Evolutionary conservation across 2,888 invertebrate species (phyloP).

Genomic region (Brachypalpus laphriformis): DNA sequence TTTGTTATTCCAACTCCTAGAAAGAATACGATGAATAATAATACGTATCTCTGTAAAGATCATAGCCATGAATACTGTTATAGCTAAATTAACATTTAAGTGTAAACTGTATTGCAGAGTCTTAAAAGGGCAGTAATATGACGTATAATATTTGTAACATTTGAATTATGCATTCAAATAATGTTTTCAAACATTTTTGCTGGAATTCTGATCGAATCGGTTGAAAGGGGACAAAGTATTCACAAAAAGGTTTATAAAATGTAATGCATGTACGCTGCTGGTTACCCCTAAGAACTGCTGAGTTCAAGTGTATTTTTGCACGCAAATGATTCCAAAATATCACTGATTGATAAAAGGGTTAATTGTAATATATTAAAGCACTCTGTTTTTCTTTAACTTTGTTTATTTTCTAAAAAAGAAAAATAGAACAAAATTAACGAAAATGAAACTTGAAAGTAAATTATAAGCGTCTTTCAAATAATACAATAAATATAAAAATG

Average conservation of each 20-base stretch:
- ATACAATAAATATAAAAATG: not conserved
- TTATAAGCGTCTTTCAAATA: not conserved
- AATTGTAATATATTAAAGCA: not conserved
- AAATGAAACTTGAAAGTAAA: not conserved
- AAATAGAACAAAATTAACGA: not conserved
- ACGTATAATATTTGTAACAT: not conserved
- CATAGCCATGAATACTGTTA: conserved; percentile 1
- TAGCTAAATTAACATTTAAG: conserved; percentile 37
- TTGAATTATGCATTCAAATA: not conserved
- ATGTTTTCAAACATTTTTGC: conserved; percentile 17
- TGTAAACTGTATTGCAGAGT: conserved; percentile 76
- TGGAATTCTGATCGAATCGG: conserved; percentile 32
- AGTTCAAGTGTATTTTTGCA: not conserved
- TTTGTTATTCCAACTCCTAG: conserved; percentile 14
- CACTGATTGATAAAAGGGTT: not conserved
- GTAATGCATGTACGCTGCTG: not conserved
- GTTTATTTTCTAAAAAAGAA: not conserved
- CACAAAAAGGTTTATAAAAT: not conserved
- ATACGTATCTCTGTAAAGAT: conserved; percentile 1
- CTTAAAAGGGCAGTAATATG: conserved; percentile 37
- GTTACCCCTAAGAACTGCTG: not conserved
- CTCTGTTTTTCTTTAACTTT: not conserved
- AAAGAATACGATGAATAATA: not conserved
- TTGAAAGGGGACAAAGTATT: not conserved
- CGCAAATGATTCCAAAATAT: not conserved